phyloP scores from a whole-genome alignment of 2,113 vertebrate genomes.

The Heliornis fulica region DNA sequence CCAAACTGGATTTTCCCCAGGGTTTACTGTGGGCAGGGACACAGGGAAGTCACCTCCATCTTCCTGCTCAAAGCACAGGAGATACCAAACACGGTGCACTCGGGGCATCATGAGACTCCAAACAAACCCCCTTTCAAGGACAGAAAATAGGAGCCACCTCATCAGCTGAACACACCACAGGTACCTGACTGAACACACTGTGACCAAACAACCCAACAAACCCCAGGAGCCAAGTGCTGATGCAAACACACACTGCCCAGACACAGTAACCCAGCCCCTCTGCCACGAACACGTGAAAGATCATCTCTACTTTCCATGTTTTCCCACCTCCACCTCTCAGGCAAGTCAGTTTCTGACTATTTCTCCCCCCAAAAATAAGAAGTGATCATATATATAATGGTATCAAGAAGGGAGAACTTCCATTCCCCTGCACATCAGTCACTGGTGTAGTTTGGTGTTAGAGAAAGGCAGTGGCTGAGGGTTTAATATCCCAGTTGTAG shows the following conservation, averaged over 20 bases:
- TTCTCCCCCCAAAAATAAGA: background rate
- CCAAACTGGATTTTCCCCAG: background rate
- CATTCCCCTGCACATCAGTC: background rate
- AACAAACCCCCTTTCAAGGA: no score
- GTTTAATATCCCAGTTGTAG: background rate
- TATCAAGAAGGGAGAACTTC: background rate
- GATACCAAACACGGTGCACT: no score
- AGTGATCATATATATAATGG: accelerated
- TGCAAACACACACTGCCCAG: background rate
- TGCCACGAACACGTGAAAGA: accelerated
- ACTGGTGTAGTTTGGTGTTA: background rate
- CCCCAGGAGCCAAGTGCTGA: background rate
- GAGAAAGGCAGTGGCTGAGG: background rate
- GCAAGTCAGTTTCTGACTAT: background rate
- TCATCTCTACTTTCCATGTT: background rate
- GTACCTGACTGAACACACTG: accelerated
- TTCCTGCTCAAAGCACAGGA: background rate
- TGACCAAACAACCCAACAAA: background rate
- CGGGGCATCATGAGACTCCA: no score
- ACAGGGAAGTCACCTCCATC: background rate
- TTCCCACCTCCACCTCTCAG: background rate
- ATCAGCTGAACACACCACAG: accelerated
- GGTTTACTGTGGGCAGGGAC: background rate
- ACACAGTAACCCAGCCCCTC: background rate
- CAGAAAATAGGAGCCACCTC: background rate